Percentiles rank a stretch among this genome's conserved stretches.
phyloP scores from a whole-genome alignment of 2,797 vertebrate genomes.

The Bradypus variegatus region DNA sequence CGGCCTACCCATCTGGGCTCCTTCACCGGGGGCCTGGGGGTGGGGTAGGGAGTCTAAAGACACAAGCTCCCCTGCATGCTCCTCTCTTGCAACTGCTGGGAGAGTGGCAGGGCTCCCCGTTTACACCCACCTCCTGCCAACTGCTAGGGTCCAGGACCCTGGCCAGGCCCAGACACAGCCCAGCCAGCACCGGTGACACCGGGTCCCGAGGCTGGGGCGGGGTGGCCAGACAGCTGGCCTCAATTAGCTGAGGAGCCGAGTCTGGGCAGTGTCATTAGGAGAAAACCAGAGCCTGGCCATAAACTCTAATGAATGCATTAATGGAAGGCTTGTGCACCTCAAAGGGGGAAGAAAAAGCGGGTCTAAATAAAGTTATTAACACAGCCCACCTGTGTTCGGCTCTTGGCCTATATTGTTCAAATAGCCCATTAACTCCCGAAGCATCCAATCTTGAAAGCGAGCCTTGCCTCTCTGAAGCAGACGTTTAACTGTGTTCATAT shows the following conservation, averaged over 20 bases:
- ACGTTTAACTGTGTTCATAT: conserved; percentile 78
- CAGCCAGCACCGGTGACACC: conserved; percentile 67
- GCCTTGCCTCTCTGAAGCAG: conserved; percentile 78
- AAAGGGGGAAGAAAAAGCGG: conserved; percentile 76
- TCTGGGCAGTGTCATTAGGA: conserved; percentile 82
- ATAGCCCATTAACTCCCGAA: conserved; percentile 78
- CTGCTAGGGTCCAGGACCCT: background rate
- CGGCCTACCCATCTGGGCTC: background rate
- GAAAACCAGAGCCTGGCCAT: conserved; percentile 78
- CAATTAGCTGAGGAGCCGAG: conserved; percentile 75
- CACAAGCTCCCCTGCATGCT: background rate
- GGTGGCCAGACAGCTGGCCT: conserved; percentile 77
- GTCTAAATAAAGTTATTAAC: conserved; percentile 88
- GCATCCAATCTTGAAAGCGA: conserved; percentile 77
- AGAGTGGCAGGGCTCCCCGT: background rate
- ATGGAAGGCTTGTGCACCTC: conserved; percentile 79
- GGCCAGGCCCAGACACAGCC: background rate
- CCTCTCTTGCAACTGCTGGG: background rate
- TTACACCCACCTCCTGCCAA: no score
- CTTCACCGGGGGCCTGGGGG: background rate
- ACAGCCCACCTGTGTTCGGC: conserved; percentile 81
- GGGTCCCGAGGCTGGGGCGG: conserved; percentile 65
- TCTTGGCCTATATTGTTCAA: conserved; percentile 76
- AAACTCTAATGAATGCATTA: conserved; percentile 83
- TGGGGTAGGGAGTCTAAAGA: background rate